Conservation (phyloP, 2,888 invertebrate genomes). For the Phlogophora meticulosa region DNA sequence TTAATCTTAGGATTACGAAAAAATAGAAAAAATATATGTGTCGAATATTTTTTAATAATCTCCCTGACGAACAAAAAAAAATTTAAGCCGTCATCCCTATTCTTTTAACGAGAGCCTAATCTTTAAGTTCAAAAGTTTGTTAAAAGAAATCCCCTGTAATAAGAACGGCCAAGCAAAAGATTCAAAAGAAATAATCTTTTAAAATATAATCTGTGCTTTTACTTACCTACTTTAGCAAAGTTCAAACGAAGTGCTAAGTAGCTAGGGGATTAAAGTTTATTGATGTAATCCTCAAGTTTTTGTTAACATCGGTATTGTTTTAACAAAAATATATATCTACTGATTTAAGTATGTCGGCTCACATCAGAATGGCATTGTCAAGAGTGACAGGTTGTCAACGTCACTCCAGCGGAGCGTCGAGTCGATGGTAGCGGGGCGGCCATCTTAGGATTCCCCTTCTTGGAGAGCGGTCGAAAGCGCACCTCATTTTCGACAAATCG, state of each 20-base stretch:
- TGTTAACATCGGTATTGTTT: constrained; percentile 7
- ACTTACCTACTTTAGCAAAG: constrained; percentile 40
- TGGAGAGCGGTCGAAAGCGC: too few relatives aligned
- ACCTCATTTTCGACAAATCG: too few relatives aligned
- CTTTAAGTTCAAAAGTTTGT: constrained; percentile 48
- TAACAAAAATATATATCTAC: background rate
- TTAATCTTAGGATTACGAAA: too few relatives aligned
- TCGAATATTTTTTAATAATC: too few relatives aligned
- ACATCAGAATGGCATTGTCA: too few relatives aligned
- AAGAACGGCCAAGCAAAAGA: constrained; percentile 33
- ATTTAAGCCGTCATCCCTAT: too few relatives aligned
- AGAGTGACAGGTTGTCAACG: too few relatives aligned
- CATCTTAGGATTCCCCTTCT: too few relatives aligned
- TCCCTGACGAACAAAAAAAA: too few relatives aligned
- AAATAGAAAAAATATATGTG: too few relatives aligned
- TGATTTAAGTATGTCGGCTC: background rate
- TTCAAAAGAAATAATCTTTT: constrained; percentile 55
- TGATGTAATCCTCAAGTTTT: constrained; percentile 21
- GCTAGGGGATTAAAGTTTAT: constrained; percentile 30
- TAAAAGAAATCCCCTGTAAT: constrained; percentile 45
- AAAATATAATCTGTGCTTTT: constrained; percentile 54
- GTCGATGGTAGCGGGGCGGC: too few relatives aligned
- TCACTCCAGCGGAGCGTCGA: too few relatives aligned
- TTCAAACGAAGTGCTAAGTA: constrained; percentile 46
- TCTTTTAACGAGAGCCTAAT: constrained; percentile 22